phyloP scores from a whole-genome alignment of 2,888 invertebrate species.

The Tetrapedia diversipes region DNA sequence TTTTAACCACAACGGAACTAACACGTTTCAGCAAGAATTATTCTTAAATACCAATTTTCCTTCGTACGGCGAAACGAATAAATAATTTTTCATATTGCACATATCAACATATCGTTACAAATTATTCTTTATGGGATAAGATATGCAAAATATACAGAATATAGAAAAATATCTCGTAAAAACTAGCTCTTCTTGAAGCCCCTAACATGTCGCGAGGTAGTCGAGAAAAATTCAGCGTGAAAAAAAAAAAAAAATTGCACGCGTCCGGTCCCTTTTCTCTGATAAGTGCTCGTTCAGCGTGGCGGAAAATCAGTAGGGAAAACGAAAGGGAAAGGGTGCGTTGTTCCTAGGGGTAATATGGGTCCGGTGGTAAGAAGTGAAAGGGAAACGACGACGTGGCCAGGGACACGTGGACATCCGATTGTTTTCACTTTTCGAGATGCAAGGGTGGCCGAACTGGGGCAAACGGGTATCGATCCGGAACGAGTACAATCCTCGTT shows the following conservation, averaged over 20 bases:
- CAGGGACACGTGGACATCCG: slow-evolving; percentile 56
- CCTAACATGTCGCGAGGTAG: background rate
- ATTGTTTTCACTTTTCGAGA: slow-evolving; percentile 63
- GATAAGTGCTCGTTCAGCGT: slow-evolving; percentile 34
- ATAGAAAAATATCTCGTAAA: too few relatives aligned
- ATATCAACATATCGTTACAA: too few relatives aligned
- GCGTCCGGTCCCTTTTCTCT: slow-evolving; percentile 18
- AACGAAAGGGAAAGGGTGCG: slow-evolving; percentile 69
- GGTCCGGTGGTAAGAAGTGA: slow-evolving; percentile 56
- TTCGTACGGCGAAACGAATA: too few relatives aligned
- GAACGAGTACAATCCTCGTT: slow-evolving; percentile 15
- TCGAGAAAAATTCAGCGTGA: slow-evolving; percentile 10
- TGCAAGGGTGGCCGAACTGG: slow-evolving; percentile 56
- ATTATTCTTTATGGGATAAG: too few relatives aligned
- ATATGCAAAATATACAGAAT: too few relatives aligned
- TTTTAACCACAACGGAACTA: too few relatives aligned
- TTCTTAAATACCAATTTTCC: too few relatives aligned
- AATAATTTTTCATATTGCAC: too few relatives aligned
- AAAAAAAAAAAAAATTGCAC: background rate
- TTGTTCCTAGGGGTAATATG: slow-evolving; percentile 45
- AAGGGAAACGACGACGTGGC: slow-evolving; percentile 59
- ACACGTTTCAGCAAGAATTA: too few relatives aligned
- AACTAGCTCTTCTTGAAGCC: too few relatives aligned
- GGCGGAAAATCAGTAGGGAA: slow-evolving; percentile 55
- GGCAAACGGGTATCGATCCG: slow-evolving; percentile 50